Percentiles rank a stretch among this genome's conserved stretches.
phyloP scores from a whole-genome alignment of 1,140 invertebrate genomes.

The Campodea augens region DNA sequence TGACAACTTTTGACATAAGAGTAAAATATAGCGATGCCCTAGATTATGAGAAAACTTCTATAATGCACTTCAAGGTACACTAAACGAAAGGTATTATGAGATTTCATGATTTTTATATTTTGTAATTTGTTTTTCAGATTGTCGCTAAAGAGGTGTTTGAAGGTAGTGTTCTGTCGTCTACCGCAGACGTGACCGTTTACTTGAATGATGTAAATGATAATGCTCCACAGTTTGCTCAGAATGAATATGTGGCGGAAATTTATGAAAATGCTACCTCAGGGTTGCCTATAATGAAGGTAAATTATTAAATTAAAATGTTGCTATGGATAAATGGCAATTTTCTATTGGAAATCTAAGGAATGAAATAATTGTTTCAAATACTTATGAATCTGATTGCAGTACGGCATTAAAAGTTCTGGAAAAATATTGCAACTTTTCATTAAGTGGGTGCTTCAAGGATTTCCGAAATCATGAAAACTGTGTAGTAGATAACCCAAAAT shows the following conservation, averaged over 20 bases:
- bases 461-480: no score
- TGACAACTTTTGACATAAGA: constrained; percentile 55
- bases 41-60: constrained; percentile 59
- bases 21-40: constrained; percentile 60
- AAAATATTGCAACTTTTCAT: no score
- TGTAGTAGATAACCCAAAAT: no score
- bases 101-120: constrained; percentile 2
- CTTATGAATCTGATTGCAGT: no score
- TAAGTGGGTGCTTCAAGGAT: no score
- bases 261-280: constrained; percentile 59
- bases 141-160: constrained; percentile 57
- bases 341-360: constrained; percentile 5
- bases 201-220: constrained; percentile 82
- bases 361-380: no score
- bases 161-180: constrained; percentile 40
- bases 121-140: constrained; percentile 30
- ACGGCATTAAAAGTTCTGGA: background rate
- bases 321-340: constrained; percentile 10
- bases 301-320: no score
- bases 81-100: constrained; percentile 10
- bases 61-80: constrained; percentile 30
- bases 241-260: constrained; percentile 48
- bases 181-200: constrained; percentile 52
- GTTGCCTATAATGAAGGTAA: constrained; percentile 48
- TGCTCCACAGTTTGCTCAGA: constrained; percentile 52